A percentile compares a stretch with the other conserved stretches of the same genome.
Evolutionary conservation across 2,113 vertebrate species (phyloP).

Genomic region (Corvus moneduloides): DNA sequence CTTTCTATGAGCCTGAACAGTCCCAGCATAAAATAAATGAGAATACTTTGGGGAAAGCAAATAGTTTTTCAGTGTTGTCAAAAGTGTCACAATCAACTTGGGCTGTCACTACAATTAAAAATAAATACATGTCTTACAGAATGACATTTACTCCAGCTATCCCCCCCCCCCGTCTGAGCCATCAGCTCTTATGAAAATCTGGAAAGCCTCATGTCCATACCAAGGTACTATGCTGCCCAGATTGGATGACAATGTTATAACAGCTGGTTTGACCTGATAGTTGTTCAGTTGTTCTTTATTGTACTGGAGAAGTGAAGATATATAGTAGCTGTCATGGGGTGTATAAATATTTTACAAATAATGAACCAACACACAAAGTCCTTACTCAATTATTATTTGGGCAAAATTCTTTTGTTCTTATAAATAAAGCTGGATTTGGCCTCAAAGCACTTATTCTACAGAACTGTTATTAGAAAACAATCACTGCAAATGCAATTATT

Average conservation of each 20-base stretch:
- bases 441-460: background rate
- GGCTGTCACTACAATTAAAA: background rate
- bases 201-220: background rate
- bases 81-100: background rate
- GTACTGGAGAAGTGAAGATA: background rate
- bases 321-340: background rate
- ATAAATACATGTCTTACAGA: background rate
- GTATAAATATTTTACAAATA: conserved; percentile 31
- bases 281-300: background rate
- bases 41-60: background rate
- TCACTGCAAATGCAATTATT: conserved; percentile 46
- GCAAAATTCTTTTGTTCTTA: conserved; percentile 10
- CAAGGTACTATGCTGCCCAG: background rate
- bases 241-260: background rate
- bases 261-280: background rate
- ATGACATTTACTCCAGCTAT: background rate
- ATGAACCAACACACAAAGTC: background rate
- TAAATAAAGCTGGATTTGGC: conserved; percentile 3
- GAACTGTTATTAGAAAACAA: conserved; percentile 39
- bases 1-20: background rate
- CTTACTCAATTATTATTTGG: conserved; percentile 6
- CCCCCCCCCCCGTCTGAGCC: background rate
- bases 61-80: background rate
- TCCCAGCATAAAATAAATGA: background rate
- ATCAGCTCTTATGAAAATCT: background rate